Evolutionary conservation across 2,797 vertebrate species (phyloP), one percentile per base, ranked within the genome.

Genomic region (Smutsia temminckii): DNA sequence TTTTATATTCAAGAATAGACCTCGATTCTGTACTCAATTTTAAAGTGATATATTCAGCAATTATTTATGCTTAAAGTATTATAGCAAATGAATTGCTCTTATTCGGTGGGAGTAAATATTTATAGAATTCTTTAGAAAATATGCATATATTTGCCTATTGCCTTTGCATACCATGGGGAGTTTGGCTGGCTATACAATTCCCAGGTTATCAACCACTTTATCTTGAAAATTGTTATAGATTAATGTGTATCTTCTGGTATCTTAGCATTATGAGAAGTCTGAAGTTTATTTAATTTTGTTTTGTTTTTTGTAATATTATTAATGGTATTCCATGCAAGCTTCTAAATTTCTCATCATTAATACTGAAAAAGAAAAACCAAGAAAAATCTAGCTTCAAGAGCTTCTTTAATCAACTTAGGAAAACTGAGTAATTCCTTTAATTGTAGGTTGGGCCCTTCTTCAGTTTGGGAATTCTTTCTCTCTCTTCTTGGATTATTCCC

Each of bases 21-120:
- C 57, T 81, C 83, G 57, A 89, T 75, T 85, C 85, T 66, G 79
- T 85, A 57, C 25, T 94, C 32, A 72, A 4, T 69, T 63, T 91
- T 68, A 2, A 71, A 89, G 55, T 71, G 51, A 32, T 55, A 34
- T 42, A 21, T 61, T 83, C 27, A 59, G 53, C 9, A 49, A 40
- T 77, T 79, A 84, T 57, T 89, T 75, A 57, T 29, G 66, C 8
- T 72, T 90, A 68, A 85, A 78, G 6, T 49, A 77, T 88, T 77
- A 49, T 55, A 71, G 69, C 83, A 77, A 78, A 34, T 75, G 12
- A 95, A 69, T 59, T 21, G 23, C 85, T 74, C 55, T 85, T 16
- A 69, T 68, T 92, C 5, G n/a, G 11, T n/a, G 6, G 6, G 0
- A 29, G 16, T 57, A 71, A 51, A 89, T 96, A 92, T 57, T 87